phyloP scores from a whole-genome alignment of 2,888 invertebrate genomes.

The Harpalus rufipes region DNA sequence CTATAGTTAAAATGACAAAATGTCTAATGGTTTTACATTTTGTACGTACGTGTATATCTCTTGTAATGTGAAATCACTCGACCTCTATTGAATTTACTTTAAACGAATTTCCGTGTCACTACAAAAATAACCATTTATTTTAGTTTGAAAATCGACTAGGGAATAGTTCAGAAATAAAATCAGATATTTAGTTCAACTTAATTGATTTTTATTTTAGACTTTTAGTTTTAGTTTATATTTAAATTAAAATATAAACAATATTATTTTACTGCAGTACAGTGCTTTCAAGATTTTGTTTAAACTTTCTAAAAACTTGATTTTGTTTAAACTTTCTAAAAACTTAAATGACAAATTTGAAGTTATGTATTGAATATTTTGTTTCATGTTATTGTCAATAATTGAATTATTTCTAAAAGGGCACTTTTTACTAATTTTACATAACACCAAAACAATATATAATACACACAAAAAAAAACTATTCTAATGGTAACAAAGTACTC shows the following conservation, averaged over 20 bases:
- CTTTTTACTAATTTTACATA: no score
- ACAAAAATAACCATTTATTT: conserved; percentile 35
- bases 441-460: no score
- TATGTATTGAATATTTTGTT: no score
- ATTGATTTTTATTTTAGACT: conserved; percentile 17
- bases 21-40: background rate
- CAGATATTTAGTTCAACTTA: conserved; percentile 35
- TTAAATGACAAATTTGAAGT: no score
- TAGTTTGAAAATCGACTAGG: conserved; percentile 31
- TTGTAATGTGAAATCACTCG: background rate
- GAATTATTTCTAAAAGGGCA: no score
- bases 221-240: conserved; percentile 3
- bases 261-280: background rate
- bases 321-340: background rate
- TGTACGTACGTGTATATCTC: background rate
- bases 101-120: conserved; percentile 20
- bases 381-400: no score
- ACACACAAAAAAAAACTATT: no score
- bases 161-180: conserved; percentile 26
- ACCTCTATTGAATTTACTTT: conserved; percentile 21
- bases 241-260: conserved; percentile 17
- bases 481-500: no score
- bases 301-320: background rate
- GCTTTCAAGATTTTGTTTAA: background rate
- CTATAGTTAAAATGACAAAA: background rate